Conservation (phyloP, 2,113 vertebrate genomes). For the Hypocryptadius cinnamomeus region DNA sequence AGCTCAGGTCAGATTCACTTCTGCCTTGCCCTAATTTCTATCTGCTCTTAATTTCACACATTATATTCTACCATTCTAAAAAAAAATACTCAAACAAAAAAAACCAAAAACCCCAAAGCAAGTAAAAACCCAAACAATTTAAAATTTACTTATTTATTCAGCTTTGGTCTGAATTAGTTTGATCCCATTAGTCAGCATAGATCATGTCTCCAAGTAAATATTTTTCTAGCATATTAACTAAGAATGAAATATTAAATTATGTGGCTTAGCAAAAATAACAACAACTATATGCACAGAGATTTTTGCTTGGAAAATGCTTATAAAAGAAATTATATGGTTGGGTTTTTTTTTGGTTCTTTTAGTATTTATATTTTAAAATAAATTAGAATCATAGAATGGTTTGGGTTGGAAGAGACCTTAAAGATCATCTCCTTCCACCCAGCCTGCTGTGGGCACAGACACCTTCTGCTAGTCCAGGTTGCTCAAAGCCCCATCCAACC, state of each 20-base stretch:
- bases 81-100: neutral
- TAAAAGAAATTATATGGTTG: neutral
- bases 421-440: neutral
- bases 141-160: neutral
- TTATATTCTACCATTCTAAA: neutral
- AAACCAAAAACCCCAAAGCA: neutral
- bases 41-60: neutral
- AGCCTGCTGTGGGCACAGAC: fast-evolving
- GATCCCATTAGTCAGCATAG: neutral
- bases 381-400: neutral
- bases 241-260: neutral
- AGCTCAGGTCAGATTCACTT: neutral
- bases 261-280: constrained; percentile 19
- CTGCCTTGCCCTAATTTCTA: neutral
- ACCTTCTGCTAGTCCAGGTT: neutral
- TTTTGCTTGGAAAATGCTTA: neutral
- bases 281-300: neutral
- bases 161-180: neutral
- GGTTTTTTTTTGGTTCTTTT: fast-evolving
- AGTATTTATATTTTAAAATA: neutral
- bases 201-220: constrained; percentile 45
- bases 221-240: neutral
- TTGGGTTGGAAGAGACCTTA: neutral
- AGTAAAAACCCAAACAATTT: neutral
- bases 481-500: neutral